phyloP scores from a whole-genome alignment of 2,888 invertebrate species.

The Leptopilina myrica region DNA sequence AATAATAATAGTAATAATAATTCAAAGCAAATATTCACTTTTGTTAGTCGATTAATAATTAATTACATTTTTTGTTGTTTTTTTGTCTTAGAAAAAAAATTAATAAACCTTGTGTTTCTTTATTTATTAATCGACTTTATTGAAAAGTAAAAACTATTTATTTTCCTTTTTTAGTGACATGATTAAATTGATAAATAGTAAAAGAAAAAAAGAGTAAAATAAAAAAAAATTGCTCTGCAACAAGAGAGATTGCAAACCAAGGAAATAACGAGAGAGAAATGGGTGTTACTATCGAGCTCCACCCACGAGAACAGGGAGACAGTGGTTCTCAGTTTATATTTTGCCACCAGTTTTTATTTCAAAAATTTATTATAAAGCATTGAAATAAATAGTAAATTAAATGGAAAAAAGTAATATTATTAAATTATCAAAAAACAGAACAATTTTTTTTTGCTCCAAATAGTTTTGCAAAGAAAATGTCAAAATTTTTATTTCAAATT shows the following conservation, averaged over 20 bases:
- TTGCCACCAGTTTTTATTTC: background rate
- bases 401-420: too few relatives aligned
- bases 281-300: constrained; percentile 33
- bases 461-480: too few relatives aligned
- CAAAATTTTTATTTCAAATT: too few relatives aligned
- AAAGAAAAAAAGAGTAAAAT: background rate
- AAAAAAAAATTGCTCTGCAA: background rate
- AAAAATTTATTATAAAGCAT: background rate
- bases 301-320: background rate
- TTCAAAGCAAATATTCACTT: too few relatives aligned
- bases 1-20: too few relatives aligned
- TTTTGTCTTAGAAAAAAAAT: background rate
- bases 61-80: too few relatives aligned
- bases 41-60: too few relatives aligned
- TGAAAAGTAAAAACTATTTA: too few relatives aligned
- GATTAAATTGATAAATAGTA: background rate
- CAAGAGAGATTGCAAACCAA: background rate
- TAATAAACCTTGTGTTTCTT: background rate
- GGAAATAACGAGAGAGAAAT: constrained; percentile 5
- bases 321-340: constrained; percentile 23
- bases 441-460: too few relatives aligned
- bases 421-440: too few relatives aligned
- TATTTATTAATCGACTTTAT: too few relatives aligned
- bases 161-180: too few relatives aligned
- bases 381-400: background rate